phyloP scores from a whole-genome alignment of 2,113 vertebrate genomes.

The Bufo gargarizans region DNA sequence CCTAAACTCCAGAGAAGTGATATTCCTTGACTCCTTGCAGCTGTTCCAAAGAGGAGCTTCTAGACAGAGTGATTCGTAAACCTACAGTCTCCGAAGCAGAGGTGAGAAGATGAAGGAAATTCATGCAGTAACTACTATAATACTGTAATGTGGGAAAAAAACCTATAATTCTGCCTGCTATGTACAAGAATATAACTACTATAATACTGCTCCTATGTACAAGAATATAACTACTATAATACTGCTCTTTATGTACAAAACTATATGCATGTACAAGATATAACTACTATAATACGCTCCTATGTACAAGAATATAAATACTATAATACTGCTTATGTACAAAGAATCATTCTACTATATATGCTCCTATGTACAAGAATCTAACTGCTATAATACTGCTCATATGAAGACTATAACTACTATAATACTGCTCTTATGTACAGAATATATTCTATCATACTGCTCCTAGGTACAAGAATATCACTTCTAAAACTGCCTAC shows the following conservation, averaged over 20 bases:
- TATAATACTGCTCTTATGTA: background rate
- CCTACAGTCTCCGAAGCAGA: constrained; percentile 86
- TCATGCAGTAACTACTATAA: background rate
- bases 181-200: background rate
- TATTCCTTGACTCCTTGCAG: constrained; percentile 76
- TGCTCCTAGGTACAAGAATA: background rate
- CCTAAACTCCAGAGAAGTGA: constrained; percentile 15
- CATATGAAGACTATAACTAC: background rate
- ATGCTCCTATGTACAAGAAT: background rate
- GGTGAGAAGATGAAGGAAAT: constrained; percentile 71
- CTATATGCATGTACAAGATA: background rate
- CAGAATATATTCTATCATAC: too few species aligned
- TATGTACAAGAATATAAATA: background rate
- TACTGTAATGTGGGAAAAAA: background rate
- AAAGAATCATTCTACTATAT: background rate
- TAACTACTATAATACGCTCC: background rate
- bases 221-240: background rate
- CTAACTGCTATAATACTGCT: background rate
- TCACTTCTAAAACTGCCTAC: background rate
- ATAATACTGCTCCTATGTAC: background rate
- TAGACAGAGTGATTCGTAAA: constrained; percentile 89
- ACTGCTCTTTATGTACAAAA: background rate
- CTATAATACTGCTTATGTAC: background rate
- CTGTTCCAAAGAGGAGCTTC: constrained; percentile 88
- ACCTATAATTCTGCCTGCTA: too few species aligned